Conservation (phyloP, 2,797 vertebrate species). For the Lithobates pipiens region DNA sequence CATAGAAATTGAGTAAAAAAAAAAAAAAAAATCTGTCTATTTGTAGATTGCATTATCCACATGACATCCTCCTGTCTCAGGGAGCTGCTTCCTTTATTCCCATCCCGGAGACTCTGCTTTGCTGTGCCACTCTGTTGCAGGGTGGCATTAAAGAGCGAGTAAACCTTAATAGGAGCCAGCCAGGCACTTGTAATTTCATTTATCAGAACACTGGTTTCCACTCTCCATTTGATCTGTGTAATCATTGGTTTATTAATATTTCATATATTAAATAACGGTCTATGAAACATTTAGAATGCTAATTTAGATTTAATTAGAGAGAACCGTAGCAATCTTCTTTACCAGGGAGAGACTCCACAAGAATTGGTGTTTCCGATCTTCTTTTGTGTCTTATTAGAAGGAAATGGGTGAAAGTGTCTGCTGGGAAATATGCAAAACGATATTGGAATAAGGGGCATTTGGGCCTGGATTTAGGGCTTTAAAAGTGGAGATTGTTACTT, state of each 20-base stretch:
- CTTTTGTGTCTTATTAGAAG: neutral
- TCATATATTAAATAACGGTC: constrained; percentile 9
- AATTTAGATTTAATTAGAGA: constrained; percentile 19
- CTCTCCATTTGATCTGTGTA: constrained; percentile 22
- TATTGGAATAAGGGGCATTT: too few relatives aligned
- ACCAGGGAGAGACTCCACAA: neutral
- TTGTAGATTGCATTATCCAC: too few relatives aligned
- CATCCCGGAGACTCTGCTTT: too few relatives aligned
- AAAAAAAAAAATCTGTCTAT: too few relatives aligned
- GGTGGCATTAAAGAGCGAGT: neutral
- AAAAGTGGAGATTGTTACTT: too few relatives aligned
- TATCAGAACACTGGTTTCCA: constrained; percentile 1
- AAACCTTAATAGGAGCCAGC: constrained; percentile 3
- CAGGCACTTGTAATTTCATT: constrained; percentile 9
- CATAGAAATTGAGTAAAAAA: too few relatives aligned
- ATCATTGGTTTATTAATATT: constrained; percentile 35
- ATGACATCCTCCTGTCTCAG: too few relatives aligned
- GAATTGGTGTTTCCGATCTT: neutral
- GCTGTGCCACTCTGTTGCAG: neutral
- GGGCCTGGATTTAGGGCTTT: too few relatives aligned
- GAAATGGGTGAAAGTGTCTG: neutral
- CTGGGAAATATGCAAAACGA: too few relatives aligned
- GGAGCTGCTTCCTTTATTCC: too few relatives aligned
- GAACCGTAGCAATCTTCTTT: neutral
- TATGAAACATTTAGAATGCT: constrained; percentile 19